Percentiles rank a stretch among this genome's conserved stretches.
phyloP scores from a whole-genome alignment of 1,140 invertebrate genomes.

The Gryon sp. region DNA sequence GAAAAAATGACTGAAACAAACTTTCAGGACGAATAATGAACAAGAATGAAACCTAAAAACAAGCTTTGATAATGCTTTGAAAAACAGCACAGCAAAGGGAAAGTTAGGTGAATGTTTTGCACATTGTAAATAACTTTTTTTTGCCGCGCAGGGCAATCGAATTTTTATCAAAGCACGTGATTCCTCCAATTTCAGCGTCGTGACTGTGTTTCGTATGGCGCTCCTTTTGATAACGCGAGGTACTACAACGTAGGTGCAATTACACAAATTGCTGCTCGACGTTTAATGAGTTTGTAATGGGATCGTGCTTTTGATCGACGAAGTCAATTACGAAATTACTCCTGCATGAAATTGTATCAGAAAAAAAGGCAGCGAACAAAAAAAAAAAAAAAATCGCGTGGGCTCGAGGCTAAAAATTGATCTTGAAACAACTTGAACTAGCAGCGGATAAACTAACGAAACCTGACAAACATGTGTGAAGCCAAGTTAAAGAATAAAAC shows the following conservation, averaged over 20 bases:
- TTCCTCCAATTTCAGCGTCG: slow-evolving; percentile 51
- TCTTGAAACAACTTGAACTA: slow-evolving; percentile 22
- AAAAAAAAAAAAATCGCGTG: slow-evolving; percentile 1
- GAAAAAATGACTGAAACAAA: too few species aligned
- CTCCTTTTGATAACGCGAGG: slow-evolving; percentile 61
- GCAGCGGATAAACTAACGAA: slow-evolving; percentile 20
- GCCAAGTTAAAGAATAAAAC: slow-evolving; percentile 50
- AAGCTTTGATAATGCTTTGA: background rate
- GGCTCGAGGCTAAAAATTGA: slow-evolving; percentile 28
- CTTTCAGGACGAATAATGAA: background rate
- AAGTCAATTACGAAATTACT: slow-evolving; percentile 70
- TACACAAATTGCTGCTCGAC: slow-evolving; percentile 62
- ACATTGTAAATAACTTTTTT: slow-evolving; percentile 21
- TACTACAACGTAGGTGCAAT: slow-evolving; percentile 55
- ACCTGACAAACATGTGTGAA: slow-evolving; percentile 36
- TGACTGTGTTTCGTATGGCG: slow-evolving; percentile 50
- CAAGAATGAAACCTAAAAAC: background rate
- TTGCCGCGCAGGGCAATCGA: slow-evolving; percentile 16
- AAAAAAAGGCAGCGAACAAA: slow-evolving; percentile 5
- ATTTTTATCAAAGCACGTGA: slow-evolving; percentile 61
- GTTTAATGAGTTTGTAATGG: slow-evolving; percentile 65
- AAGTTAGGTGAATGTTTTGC: background rate
- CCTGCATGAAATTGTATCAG: slow-evolving; percentile 50
- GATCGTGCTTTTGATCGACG: slow-evolving; percentile 72
- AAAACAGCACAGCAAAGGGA: background rate